A percentile compares a stretch with the other conserved stretches of the same genome.
Conservation (phyloP, 2,797 vertebrate species). For the Urophycis tenuis region DNA sequence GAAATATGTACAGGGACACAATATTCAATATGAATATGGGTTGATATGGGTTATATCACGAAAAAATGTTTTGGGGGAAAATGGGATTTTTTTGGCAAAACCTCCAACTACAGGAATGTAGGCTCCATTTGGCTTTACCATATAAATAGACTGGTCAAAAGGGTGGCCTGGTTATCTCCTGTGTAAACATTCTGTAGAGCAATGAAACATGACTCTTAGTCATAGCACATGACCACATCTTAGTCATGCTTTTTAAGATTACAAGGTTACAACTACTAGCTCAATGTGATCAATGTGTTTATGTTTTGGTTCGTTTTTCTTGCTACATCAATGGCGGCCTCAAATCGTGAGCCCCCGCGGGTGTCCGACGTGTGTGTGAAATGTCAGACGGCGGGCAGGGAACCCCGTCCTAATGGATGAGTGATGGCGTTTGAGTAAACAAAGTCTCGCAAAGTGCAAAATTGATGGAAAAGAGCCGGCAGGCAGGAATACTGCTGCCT, state of each 20-base stretch:
- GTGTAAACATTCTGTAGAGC: constrained; percentile 21
- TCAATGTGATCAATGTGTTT: neutral
- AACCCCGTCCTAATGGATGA: neutral
- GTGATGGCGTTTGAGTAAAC: neutral
- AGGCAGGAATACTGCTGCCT: neutral
- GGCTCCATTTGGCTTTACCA: constrained; percentile 3
- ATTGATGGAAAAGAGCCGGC: neutral
- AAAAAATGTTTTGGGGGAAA: neutral
- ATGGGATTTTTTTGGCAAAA: neutral
- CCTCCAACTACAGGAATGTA: neutral
- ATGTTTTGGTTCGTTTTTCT: neutral
- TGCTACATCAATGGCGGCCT: neutral
- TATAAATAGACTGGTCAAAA: constrained; percentile 25
- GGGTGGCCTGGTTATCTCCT: constrained; percentile 13
- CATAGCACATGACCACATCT: constrained; percentile 6
- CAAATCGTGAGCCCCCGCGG: neutral
- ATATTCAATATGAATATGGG: neutral
- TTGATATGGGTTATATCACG: neutral
- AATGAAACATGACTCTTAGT: constrained; percentile 22
- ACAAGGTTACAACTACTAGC: neutral
- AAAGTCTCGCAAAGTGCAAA: neutral
- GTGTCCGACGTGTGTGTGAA: neutral
- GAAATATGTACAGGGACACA: neutral
- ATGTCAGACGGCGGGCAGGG: neutral
- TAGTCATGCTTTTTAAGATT: neutral